Evolutionary conservation across 2,888 invertebrate genomes (phyloP).

Genomic region (Hydrotaea diabolus): DNA sequence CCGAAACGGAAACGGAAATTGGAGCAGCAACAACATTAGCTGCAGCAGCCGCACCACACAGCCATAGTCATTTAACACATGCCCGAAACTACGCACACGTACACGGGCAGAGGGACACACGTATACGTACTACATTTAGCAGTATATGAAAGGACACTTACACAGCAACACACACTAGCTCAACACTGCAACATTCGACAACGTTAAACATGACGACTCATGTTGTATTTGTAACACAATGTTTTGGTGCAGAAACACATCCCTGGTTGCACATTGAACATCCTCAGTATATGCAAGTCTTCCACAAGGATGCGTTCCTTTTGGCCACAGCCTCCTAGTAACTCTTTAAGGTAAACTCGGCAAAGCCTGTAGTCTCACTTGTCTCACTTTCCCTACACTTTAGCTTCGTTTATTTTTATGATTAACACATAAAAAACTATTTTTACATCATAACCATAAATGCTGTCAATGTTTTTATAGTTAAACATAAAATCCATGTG

Average conservation of each 20-base stretch:
- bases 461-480: constrained; percentile 4
- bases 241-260: constrained; percentile 11
- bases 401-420: not conserved
- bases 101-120: not conserved
- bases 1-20: constrained; percentile 37
- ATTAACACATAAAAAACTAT: not conserved
- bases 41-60: constrained; percentile 16
- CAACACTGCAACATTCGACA: not conserved
- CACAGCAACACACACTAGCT: not conserved
- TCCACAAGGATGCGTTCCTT: not conserved
- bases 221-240: constrained; percentile 17
- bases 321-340: not conserved
- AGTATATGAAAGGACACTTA: not conserved
- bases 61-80: constrained; percentile 46
- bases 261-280: not conserved
- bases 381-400: not conserved
- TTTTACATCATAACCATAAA: not conserved
- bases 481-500: not conserved
- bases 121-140: constrained; percentile 1
- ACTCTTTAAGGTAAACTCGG: not conserved
- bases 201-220: not conserved
- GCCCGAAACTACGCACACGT: not conserved
- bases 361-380: too few relatives aligned
- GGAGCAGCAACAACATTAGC: constrained; percentile 43
- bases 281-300: not conserved